A percentile compares a stretch with the other conserved stretches of the same genome.
phyloP scores from a whole-genome alignment of 1,140 invertebrate genomes.

The Penaeus vannamei region DNA sequence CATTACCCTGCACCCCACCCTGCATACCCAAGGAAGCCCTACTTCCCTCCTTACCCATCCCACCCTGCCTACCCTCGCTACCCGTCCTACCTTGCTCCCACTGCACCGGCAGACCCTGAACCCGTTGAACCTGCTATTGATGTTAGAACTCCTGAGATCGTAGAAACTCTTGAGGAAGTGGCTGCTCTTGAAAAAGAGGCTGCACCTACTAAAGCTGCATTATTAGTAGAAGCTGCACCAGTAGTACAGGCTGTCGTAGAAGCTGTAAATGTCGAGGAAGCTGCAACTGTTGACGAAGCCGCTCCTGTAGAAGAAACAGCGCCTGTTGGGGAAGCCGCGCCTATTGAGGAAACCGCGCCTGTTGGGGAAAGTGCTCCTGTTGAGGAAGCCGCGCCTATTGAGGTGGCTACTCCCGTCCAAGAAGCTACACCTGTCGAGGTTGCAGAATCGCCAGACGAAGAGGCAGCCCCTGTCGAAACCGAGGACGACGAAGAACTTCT shows the following conservation, averaged over 20 bases:
- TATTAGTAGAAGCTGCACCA: not conserved
- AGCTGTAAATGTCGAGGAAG: not conserved
- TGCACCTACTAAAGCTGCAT: not conserved
- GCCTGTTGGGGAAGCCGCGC: not conserved
- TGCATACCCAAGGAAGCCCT: conserved; percentile 1
- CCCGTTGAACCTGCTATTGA: not conserved
- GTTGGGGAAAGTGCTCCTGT: not conserved
- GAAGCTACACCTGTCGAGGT: not conserved
- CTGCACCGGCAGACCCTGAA: not conserved
- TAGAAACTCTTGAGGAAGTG: not conserved
- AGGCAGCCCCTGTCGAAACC: not conserved
- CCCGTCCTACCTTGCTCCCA: not conserved
- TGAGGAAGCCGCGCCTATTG: not conserved
- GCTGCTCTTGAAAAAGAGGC: not conserved
- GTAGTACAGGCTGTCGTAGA: not conserved
- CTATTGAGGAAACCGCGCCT: not conserved
- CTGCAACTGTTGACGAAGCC: not conserved
- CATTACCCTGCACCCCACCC: not conserved
- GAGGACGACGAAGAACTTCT: too few species aligned
- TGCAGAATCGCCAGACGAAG: not conserved
- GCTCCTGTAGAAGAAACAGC: not conserved
- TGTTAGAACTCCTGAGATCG: not conserved
- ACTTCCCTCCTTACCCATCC: not conserved
- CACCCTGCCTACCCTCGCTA: not conserved
- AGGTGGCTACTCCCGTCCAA: not conserved